A percentile compares a stretch with the other conserved stretches of the same genome.
phyloP scores from a whole-genome alignment of 2,113 vertebrate species.

The Microcebus ravelobensis region DNA sequence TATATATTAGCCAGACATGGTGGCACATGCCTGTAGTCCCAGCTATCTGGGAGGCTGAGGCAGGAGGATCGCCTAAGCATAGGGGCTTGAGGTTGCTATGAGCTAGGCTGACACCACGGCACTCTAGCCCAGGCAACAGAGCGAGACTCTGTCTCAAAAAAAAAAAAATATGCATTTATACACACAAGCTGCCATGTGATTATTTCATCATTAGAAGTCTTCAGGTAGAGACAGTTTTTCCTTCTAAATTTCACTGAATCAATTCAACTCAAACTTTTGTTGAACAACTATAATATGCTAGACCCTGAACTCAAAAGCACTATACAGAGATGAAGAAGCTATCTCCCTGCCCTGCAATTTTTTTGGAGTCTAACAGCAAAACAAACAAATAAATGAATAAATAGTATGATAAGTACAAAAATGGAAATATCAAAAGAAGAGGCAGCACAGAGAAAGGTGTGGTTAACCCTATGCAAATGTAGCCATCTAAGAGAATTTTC shows the following conservation, averaged over 20 bases:
- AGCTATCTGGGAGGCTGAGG: too few relatives aligned
- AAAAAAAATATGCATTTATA: neutral
- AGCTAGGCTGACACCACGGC: too few relatives aligned
- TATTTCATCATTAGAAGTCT: neutral
- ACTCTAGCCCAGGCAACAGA: too few relatives aligned
- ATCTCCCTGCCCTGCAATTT: neutral
- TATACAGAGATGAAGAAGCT: neutral
- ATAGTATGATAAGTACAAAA: neutral
- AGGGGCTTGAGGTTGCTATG: too few relatives aligned
- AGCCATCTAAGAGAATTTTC: neutral
- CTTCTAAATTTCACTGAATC: constrained; percentile 5
- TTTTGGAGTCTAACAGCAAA: neutral
- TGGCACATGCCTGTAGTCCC: too few relatives aligned
- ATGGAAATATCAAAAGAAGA: neutral
- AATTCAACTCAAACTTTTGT: neutral
- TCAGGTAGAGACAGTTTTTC: neutral
- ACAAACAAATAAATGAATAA: constrained; percentile 13
- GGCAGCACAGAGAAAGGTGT: neutral
- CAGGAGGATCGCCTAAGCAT: too few relatives aligned
- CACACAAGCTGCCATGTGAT: neutral
- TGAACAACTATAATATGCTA: neutral
- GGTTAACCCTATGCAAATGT: neutral
- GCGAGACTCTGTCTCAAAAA: too few relatives aligned
- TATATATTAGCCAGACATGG: too few relatives aligned
- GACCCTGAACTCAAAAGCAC: neutral